These are phyloP conservation scores for Austrofundulus limnaeus DNA, from an alignment of 2,113 vertebrate species.

Conservation along the genomic window DNA sequence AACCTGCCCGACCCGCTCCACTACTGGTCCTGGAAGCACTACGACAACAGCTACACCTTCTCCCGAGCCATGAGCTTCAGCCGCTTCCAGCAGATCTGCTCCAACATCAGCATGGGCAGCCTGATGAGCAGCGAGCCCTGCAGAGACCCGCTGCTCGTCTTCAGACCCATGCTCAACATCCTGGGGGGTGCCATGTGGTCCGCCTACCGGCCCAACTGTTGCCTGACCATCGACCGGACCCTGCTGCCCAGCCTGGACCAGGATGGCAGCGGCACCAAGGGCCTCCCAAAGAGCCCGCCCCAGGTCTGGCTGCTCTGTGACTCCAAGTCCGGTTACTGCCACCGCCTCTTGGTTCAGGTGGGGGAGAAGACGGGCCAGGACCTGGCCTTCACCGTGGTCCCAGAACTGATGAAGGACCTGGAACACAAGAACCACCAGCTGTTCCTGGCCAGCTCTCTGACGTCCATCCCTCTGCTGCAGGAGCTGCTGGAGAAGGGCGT, in stretches of 20 bases:
- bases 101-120: slow-evolving; percentile 74
- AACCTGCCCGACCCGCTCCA: slow-evolving; percentile 63
- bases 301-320: slow-evolving; percentile 82
- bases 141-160: slow-evolving; percentile 64
- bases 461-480: slow-evolving; percentile 69
- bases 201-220: slow-evolving; percentile 72
- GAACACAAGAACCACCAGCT: slow-evolving; percentile 76
- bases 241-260: slow-evolving; percentile 70
- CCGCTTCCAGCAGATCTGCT: slow-evolving; percentile 75
- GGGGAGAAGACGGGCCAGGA: slow-evolving; percentile 38
- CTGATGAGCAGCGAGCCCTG: slow-evolving; percentile 31
- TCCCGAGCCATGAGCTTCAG: slow-evolving; percentile 70
- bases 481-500: slow-evolving; percentile 67
- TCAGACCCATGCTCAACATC: slow-evolving; percentile 70
- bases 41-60: slow-evolving; percentile 71
- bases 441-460: slow-evolving; percentile 70
- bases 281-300: slow-evolving; percentile 50
- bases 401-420: slow-evolving; percentile 66
- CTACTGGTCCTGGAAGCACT: slow-evolving; percentile 77
- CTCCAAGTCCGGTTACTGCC: slow-evolving; percentile 83
- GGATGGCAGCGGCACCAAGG: slow-evolving; percentile 25
- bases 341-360: slow-evolving; percentile 71
- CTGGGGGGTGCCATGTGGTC: slow-evolving; percentile 69
- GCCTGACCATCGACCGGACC: slow-evolving; percentile 72
- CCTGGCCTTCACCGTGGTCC: slow-evolving; percentile 67